Conservation (phyloP, 2,113 vertebrate genomes). For the Leucosticte australis region DNA sequence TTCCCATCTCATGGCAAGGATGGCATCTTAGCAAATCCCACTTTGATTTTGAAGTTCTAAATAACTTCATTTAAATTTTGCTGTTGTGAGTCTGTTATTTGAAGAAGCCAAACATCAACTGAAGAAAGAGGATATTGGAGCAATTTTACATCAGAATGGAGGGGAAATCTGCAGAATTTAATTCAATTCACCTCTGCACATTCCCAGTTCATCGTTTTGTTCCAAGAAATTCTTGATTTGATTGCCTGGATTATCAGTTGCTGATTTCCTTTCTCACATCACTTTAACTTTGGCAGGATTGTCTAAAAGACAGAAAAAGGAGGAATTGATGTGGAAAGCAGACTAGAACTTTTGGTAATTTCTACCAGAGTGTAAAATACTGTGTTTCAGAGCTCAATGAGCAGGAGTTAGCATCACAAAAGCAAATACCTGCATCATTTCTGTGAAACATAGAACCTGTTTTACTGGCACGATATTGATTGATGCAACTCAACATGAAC, state of each 20-base stretch:
- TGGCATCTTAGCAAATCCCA: not conserved
- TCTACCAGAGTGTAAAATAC: not conserved
- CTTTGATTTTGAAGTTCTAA: not conserved
- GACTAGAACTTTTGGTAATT: not conserved
- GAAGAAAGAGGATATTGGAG: not conserved
- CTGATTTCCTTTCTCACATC: not conserved
- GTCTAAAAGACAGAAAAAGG: not conserved
- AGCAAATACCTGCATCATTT: not conserved
- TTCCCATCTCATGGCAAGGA: not conserved
- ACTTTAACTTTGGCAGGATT: not conserved
- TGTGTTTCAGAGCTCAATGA: not conserved
- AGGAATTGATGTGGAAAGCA: not conserved
- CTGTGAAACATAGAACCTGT: not conserved
- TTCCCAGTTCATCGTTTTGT: not conserved
- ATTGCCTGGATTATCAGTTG: not conserved
- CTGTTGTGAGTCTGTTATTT: not conserved
- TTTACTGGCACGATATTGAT: not conserved
- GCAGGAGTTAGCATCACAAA: not conserved
- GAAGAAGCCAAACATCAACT: not conserved
- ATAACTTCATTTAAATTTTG: not conserved
- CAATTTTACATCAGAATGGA: not conserved
- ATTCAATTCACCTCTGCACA: not conserved
- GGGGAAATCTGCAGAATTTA: not conserved
- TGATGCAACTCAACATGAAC: not conserved
- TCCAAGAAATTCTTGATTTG: not conserved